Base-by-base conservation (phyloP, 2,888 invertebrate species). In the Dorcus hopei region DNA sequence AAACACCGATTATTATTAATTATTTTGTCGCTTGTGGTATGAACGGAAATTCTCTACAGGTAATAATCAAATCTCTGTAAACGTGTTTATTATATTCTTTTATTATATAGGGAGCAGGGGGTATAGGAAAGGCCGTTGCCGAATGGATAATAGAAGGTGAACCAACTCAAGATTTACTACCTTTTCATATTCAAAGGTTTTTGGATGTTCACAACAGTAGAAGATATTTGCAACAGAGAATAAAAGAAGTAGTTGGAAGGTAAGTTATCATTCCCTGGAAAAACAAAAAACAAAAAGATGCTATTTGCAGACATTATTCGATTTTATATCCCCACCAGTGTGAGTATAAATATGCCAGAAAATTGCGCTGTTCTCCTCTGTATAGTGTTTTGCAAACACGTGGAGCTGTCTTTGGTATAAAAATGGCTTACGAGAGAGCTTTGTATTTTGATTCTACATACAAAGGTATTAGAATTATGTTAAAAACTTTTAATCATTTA, bases 11-110 rank as follows among this genome's bases (percentile, higher is more conserved):
- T 79, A 82, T 88, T 9, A 82, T 82, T 61, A 88, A 88, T 71
- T 89, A 89, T 73, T 88, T 84, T 75, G 86, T 88, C n/a, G 88
- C 87, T 49, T 86, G 86, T 59, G 89, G 89, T 26, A 86, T 88
- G 85, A 87, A 87, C 76, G 86, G 87, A 5, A 85, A 85, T 71
- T 85, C 87, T 8, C 77, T 88, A 45, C 87, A 86, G 72, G 67
- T 68, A 62, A 14, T 9, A 33, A 33, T 33, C 5, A 33, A 33
- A 3, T 33, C 26, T 4, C 1, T 33, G 6, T 33, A 26, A n/a
- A 40, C 73, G 11, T 14, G 72, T 49, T 7, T 7, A 39, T 49
- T 49, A 1, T 3, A 49, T 1, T 49, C 5, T 45, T 49, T 16
- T 40, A 11, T 19, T 8, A 9, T 2, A 42, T 64, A 75, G 74